Evolutionary conservation across 1,140 invertebrate species (phyloP).

Genomic region (Gonatopus flavifemur): DNA sequence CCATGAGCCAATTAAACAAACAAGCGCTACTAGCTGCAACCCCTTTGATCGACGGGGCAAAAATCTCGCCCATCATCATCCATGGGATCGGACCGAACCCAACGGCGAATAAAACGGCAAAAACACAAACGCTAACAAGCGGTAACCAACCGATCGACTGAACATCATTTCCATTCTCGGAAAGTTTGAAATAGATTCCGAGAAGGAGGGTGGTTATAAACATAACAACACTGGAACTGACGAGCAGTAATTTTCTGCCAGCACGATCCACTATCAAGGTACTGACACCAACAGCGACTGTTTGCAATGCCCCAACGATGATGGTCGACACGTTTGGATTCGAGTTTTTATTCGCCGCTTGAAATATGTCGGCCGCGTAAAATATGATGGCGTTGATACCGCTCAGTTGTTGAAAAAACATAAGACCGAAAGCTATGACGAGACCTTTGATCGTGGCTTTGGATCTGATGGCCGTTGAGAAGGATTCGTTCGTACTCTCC

Average conservation of each 20-base stretch:
- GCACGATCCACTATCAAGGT: slow-evolving; percentile 75
- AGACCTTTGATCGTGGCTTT: slow-evolving; percentile 69
- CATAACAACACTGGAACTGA: slow-evolving; percentile 67
- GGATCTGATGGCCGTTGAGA: slow-evolving; percentile 61
- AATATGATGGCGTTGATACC: slow-evolving; percentile 87
- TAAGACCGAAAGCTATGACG: slow-evolving; percentile 73
- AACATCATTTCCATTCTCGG: slow-evolving; percentile 54
- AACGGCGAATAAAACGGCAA: slow-evolving; percentile 76
- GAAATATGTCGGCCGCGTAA: slow-evolving; percentile 75
- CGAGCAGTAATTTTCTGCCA: slow-evolving; percentile 71
- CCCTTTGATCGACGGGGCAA: slow-evolving; percentile 74
- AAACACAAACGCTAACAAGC: slow-evolving; percentile 70
- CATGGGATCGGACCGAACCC: slow-evolving; percentile 80
- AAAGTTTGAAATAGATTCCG: slow-evolving; percentile 67
- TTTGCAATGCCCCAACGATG: slow-evolving; percentile 77
- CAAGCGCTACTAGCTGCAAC: slow-evolving; percentile 73
- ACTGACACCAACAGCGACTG: slow-evolving; percentile 70
- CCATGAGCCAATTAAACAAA: slow-evolving; percentile 76
- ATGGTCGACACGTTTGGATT: slow-evolving; percentile 64
- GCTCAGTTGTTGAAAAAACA: slow-evolving; percentile 84
- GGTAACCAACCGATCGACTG: slow-evolving; percentile 70
- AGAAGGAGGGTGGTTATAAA: slow-evolving; percentile 63
- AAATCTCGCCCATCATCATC: slow-evolving; percentile 77
- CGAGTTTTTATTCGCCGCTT: slow-evolving; percentile 63
- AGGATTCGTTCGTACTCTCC: slow-evolving; percentile 56